Percentiles rank a stretch among this genome's conserved stretches.
Conservation (phyloP, 2,888 invertebrate species). For the Latheticus oryzae region DNA sequence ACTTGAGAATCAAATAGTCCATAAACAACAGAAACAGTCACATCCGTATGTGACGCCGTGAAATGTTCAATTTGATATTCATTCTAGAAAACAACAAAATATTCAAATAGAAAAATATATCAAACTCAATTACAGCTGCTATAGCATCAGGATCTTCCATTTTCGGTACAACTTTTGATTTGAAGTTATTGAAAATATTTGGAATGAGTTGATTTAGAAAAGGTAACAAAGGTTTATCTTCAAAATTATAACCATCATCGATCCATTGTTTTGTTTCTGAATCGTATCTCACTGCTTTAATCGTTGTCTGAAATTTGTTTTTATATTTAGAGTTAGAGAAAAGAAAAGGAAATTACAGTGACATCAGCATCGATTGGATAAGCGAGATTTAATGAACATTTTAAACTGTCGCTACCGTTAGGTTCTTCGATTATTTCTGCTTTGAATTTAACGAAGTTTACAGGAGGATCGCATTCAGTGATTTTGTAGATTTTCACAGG, state of each 20-base stretch:
- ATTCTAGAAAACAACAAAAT: constrained; percentile 1
- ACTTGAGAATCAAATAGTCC: not conserved
- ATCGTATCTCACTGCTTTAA: no score
- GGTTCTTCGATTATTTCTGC: not conserved
- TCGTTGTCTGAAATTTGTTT: not conserved
- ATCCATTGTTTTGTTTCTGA: no score
- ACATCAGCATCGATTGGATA: not conserved
- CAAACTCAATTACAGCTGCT: not conserved
- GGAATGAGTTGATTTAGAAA: not conserved
- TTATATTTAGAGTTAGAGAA: constrained; percentile 1
- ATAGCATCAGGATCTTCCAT: constrained; percentile 4
- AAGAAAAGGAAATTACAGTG: not conserved
- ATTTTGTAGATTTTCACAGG: constrained; percentile 9
- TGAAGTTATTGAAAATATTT: constrained; percentile 1
- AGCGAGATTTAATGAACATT: not conserved
- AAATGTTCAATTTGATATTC: not conserved
- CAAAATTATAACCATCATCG: no score
- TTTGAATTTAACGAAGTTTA: not conserved
- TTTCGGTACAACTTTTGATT: constrained; percentile 1
- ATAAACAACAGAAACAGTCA: not conserved
- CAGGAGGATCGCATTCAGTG: not conserved
- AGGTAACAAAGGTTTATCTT: not conserved
- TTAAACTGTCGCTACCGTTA: not conserved
- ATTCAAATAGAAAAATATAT: not conserved
- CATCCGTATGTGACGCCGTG: not conserved